Evolutionary conservation across 2,797 vertebrate genomes (phyloP), one percentile per base, ranked within the genome.

Genomic region (Acridotheres tristis): DNA sequence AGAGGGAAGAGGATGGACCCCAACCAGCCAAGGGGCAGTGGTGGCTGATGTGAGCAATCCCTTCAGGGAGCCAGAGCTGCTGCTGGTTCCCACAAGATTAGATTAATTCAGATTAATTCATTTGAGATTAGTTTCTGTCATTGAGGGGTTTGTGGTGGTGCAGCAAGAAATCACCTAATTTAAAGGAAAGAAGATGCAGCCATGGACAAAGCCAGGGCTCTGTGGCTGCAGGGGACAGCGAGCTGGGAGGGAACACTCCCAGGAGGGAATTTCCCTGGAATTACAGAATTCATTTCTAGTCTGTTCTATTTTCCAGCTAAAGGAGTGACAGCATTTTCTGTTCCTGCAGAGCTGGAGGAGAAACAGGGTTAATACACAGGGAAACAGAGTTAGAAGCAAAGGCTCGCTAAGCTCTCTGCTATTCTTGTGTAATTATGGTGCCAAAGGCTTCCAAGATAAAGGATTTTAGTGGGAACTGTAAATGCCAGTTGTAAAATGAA

Each of bases 401-500:
- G 72, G 47, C 32, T 34, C 10, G 3, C 73, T 88, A 50, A 95
- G 90, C 86, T 74, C 51, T n/a, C 54, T n/a, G 85, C 82, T 94
- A 72, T 75, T 94, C 73, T 58, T 19, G 53, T 51, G 68, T 57
- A 59, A 92, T 92, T 88, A 54, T 0, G 14, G 57, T 67, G 82
- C 68, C 89, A 89, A 79, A 93, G 53, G 93, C 78, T 95, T 78
- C 68, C 81, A 65, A 91, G 91, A 95, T 57, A 93, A 91, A 76
- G 75, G 93, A 72, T 82, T 91, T 92, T 3, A 89, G 78, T 36
- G 48, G 87, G 61, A 85, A 85, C 48, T 22, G 3, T 32, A 77
- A 91, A 90, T 7, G 34, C 59, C 80, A 80, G 63, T 4, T 68
- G 80, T 83, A 83, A 93, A 89, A 87, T 6, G 67, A 67, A 68